phyloP scores from a whole-genome alignment of 2,797 vertebrate genomes.

The Aplochiton taeniatus region DNA sequence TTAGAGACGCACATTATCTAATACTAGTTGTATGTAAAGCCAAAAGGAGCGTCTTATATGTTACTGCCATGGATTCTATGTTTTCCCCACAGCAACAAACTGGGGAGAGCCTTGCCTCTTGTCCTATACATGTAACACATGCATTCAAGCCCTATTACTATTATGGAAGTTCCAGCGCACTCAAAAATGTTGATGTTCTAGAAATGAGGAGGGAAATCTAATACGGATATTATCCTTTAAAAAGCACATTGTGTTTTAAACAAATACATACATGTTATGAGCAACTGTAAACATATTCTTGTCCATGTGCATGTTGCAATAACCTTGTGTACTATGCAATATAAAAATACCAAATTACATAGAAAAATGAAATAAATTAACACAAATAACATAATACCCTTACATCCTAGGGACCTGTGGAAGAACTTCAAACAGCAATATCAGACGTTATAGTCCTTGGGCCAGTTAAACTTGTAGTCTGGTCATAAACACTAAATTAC shows the following conservation, averaged over 20 bases:
- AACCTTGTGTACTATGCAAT: constrained; percentile 60
- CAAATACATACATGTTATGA: constrained; percentile 51
- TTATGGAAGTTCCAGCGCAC: background rate
- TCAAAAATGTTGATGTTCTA: background rate
- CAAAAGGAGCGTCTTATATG: no score
- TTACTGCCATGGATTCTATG: no score
- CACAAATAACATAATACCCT: constrained; percentile 54
- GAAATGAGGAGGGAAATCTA: constrained; percentile 45
- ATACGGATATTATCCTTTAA: constrained; percentile 52
- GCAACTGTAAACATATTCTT: constrained; percentile 74
- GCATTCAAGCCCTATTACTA: constrained; percentile 1
- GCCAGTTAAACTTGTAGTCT: constrained; percentile 4
- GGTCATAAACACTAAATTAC: constrained; percentile 33
- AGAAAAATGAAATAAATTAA: constrained; percentile 76
- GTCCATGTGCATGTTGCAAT: constrained; percentile 67
- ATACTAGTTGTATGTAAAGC: no score
- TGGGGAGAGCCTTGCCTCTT: no score
- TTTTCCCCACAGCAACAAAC: no score
- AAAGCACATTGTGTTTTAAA: constrained; percentile 60
- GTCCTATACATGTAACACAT: background rate
- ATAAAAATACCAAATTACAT: constrained; percentile 72
- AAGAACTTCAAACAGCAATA: constrained; percentile 32
- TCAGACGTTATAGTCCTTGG: constrained; percentile 10
- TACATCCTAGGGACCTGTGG: constrained; percentile 39
- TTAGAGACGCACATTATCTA: no score